Base-by-base conservation (phyloP, 2,888 invertebrate genomes). In the Neoitamus cyanurus region DNA sequence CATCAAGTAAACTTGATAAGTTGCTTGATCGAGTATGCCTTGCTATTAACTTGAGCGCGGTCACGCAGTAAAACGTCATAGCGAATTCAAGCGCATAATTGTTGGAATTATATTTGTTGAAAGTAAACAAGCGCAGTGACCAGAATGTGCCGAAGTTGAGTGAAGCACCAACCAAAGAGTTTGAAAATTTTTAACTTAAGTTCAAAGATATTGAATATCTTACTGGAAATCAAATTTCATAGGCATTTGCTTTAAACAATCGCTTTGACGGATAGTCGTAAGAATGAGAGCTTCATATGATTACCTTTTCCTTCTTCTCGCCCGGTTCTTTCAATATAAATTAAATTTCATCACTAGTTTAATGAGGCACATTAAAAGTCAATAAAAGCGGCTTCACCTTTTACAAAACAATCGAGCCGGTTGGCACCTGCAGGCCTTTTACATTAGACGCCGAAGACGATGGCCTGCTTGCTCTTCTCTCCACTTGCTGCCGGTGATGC, bases 301-400 rank as follows among this genome's bases (percentile, higher is more conserved):
- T 9, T 6, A 20, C 58, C 20, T 20, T 25, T 7, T 58, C 3
- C 20, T 58, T 58, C 25, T 58, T 20, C 58, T 58, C 20, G 25
- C 6, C 20, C 6, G 25, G 42, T 75, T 75, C 75, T 42, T 20
- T 75, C 42, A 75, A 78, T 78, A 78, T 48, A 78, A 78, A 78
- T 78, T 78, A 48, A 78, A 58, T 78, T 78, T 78, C 78, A 78
- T 78, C 48, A 42, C 78, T 75, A 78, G 58, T 30, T 36, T 84
- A 84, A 84, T 84, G 84, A 78, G 31, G n/a, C 31, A 34, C 78
- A 84, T 84, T 78, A 84, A 84, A 84, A 78, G 68, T 78, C 78
- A 78, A 84, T 84, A 84, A 84, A 84, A 84, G 69, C 46, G 34
- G 78, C 46, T 58, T 70, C 77, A 70, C 78, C 84, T 84, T 78